These are phyloP conservation scores for Sphyrna mokarran DNA, from an alignment of 2,113 vertebrate species.

Conservation along the genomic window DNA sequence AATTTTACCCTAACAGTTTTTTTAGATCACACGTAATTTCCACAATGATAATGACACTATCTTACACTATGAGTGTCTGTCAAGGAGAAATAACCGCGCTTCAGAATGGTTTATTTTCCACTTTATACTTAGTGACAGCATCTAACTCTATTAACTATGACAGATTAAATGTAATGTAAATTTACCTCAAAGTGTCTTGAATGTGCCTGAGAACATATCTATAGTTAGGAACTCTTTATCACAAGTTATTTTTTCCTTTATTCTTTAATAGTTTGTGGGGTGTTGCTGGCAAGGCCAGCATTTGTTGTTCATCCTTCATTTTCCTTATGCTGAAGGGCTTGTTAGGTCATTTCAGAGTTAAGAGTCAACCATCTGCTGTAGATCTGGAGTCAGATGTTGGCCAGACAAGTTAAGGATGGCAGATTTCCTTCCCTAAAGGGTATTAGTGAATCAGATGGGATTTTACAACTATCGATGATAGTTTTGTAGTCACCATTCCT, in stretches of 20 bases:
- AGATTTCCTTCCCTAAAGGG: too few species aligned
- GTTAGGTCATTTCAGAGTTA: too few species aligned
- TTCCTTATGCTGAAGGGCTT: too few species aligned
- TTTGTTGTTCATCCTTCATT: too few species aligned
- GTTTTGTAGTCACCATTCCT: too few species aligned
- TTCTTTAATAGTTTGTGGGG: too few species aligned
- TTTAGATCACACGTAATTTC: not conserved
- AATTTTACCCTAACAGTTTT: conserved; percentile 2
- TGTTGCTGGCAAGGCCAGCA: too few species aligned
- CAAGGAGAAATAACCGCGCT: conserved; percentile 7
- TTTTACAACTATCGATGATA: too few species aligned
- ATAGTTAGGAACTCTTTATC: not conserved
- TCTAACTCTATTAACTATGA: conserved; percentile 4
- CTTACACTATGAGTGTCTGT: conserved; percentile 17
- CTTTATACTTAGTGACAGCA: conserved; percentile 11
- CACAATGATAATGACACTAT: conserved; percentile 7
- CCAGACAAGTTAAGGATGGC: too few species aligned
- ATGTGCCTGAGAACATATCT: not conserved
- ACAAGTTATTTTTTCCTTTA: not conserved
- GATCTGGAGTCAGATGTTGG: too few species aligned
- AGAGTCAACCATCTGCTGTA: too few species aligned
- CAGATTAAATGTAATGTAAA: conserved; percentile 25
- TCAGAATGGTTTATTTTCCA: conserved; percentile 15
- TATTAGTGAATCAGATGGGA: too few species aligned
- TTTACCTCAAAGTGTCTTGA: not conserved